phyloP scores from a whole-genome alignment of 1,140 invertebrate genomes.

The Drosophila aff. region DNA sequence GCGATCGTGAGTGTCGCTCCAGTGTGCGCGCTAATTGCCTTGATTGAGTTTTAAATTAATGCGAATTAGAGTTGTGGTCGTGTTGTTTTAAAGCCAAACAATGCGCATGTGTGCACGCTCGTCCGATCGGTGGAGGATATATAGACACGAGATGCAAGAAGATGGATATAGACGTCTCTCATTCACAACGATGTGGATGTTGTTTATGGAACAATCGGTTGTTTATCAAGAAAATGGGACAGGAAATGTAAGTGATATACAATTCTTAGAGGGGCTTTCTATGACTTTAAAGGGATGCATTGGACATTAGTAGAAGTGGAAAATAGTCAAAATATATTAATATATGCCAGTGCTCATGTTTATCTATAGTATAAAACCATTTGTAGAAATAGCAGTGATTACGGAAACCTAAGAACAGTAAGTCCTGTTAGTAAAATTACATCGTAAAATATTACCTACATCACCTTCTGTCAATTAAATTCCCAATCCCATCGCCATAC shows the following conservation, averaged over 20 bases:
- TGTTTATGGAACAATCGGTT: background rate
- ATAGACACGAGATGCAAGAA: constrained; percentile 22
- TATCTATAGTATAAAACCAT: background rate
- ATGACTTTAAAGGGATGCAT: background rate
- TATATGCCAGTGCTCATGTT: background rate
- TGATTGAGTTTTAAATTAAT: constrained; percentile 83
- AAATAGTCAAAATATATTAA: too few relatives aligned
- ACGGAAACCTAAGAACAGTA: background rate
- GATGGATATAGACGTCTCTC: constrained; percentile 6
- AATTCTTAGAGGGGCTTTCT: background rate
- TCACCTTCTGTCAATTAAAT: background rate
- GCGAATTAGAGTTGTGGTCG: constrained; percentile 75
- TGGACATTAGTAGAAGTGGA: background rate
- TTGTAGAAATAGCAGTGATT: too few relatives aligned
- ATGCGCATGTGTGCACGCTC: constrained; percentile 24
- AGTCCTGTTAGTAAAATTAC: background rate
- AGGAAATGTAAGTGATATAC: background rate
- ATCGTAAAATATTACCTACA: background rate
- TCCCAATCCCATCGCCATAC: background rate
- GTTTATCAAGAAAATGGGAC: constrained; percentile 6
- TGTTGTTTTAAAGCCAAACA: constrained; percentile 56
- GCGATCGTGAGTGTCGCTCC: constrained; percentile 57
- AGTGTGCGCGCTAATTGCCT: constrained; percentile 77
- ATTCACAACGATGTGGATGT: constrained; percentile 1
- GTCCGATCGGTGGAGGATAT: background rate